Conservation (phyloP, 2,113 vertebrate genomes). For the Pagrus major region DNA sequence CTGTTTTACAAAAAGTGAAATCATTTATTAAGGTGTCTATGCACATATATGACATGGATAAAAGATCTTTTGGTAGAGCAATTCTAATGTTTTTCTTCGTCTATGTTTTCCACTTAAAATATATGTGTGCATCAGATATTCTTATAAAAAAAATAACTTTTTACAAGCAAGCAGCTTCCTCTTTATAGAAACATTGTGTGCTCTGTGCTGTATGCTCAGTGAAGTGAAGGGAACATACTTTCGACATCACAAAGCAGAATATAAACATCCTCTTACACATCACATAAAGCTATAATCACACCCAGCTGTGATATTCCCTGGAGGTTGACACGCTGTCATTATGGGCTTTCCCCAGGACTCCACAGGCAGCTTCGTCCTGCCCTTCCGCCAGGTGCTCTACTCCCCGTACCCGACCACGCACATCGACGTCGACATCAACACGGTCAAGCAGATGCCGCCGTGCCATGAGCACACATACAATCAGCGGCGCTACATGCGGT, state of each 20-base stretch:
- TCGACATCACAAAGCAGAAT: neutral
- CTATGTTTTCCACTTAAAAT: neutral
- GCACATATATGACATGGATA: neutral
- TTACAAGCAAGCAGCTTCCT: neutral
- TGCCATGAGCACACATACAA: slow-evolving; percentile 97
- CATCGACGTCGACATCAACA: slow-evolving; percentile 97
- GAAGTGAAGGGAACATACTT: neutral
- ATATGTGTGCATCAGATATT: neutral
- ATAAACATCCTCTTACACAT: neutral
- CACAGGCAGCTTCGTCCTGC: slow-evolving; percentile 95
- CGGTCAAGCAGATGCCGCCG: slow-evolving; percentile 98
- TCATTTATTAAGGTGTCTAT: slow-evolving; percentile 1
- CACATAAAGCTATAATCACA: neutral
- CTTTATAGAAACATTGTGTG: neutral
- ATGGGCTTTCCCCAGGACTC: slow-evolving; percentile 87
- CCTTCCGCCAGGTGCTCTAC: slow-evolving; percentile 97
- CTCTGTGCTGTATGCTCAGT: neutral
- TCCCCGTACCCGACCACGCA: slow-evolving; percentile 96
- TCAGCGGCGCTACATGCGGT: slow-evolving; percentile 94
- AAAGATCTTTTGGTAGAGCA: neutral
- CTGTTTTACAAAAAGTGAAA: neutral
- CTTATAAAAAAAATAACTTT: neutral
- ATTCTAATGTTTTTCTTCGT: neutral
- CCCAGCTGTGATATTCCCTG: neutral
- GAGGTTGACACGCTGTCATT: slow-evolving; percentile 4